Evolutionary conservation across 2,888 invertebrate species (phyloP).

Genomic region (Noctuana brunneofusca): DNA sequence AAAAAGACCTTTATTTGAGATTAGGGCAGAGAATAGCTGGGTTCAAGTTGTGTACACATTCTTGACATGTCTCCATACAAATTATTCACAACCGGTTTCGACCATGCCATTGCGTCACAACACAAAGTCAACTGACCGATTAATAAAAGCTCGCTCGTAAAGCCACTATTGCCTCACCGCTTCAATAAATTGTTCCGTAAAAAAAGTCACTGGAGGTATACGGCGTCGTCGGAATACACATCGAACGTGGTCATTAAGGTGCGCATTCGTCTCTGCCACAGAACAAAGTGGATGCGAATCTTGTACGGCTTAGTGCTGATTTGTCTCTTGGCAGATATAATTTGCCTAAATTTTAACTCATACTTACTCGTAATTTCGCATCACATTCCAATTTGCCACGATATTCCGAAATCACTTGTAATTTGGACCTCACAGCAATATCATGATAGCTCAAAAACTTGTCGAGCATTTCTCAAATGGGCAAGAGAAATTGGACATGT

Average conservation of each 20-base stretch:
- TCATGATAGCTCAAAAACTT: slow-evolving; percentile 7
- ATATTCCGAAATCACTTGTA: slow-evolving; percentile 26
- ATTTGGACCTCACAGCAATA: slow-evolving; percentile 16
- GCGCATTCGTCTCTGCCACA: slow-evolving; percentile 36
- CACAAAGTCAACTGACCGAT: slow-evolving; percentile 38
- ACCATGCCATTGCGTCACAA: slow-evolving; percentile 22
- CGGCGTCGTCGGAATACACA: slow-evolving; percentile 46
- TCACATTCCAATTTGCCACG: slow-evolving; percentile 24
- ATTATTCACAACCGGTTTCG: slow-evolving; percentile 27
- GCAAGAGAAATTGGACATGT: slow-evolving; percentile 21
- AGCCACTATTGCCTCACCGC: slow-evolving; percentile 48
- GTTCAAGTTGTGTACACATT: slow-evolving; percentile 21
- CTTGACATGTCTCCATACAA: slow-evolving; percentile 31
- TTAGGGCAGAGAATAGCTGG: slow-evolving; percentile 18
- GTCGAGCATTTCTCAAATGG: background rate
- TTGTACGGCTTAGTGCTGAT: slow-evolving; percentile 31
- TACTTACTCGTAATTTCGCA: slow-evolving; percentile 32
- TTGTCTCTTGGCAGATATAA: slow-evolving; percentile 36
- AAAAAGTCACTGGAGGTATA: slow-evolving; percentile 43
- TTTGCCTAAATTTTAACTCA: slow-evolving; percentile 22
- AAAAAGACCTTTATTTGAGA: slow-evolving; percentile 25
- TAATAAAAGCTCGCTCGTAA: slow-evolving; percentile 45
- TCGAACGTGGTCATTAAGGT: slow-evolving; percentile 50
- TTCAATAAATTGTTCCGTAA: slow-evolving; percentile 47
- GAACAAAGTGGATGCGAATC: slow-evolving; percentile 35